These are phyloP conservation scores for Periophthalmus modestus DNA, from an alignment of 2,113 vertebrate genomes.

Conservation along the genomic window DNA sequence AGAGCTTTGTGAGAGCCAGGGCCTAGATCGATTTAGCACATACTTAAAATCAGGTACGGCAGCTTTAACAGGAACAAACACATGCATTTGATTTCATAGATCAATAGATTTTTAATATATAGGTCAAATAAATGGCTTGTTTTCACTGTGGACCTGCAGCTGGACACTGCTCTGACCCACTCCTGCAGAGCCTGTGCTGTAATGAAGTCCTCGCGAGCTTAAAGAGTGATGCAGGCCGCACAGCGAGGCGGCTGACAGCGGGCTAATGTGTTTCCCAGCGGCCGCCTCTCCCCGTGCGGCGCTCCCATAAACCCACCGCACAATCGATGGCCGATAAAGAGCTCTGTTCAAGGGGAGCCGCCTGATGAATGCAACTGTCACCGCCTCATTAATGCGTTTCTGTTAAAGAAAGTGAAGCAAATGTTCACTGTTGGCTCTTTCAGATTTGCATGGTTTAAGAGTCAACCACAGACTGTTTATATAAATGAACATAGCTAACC, in stretches of 20 bases:
- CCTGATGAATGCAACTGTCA: slow-evolving; percentile 88
- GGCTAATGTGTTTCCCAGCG: slow-evolving; percentile 85
- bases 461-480: no score
- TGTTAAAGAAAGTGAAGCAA: slow-evolving; percentile 75
- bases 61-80: slow-evolving; percentile 10
- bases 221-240: slow-evolving; percentile 87
- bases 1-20: no score
- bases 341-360: slow-evolving; percentile 80
- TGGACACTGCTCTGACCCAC: slow-evolving; percentile 38
- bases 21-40: no score
- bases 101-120: background rate
- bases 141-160: slow-evolving; percentile 26
- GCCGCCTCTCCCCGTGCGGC: slow-evolving; percentile 78
- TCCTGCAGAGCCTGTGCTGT: slow-evolving; percentile 69
- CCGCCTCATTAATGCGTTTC: slow-evolving; percentile 78
- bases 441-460: no score
- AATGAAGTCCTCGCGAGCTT: slow-evolving; percentile 92
- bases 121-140: no score
- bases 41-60: no score
- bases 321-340: slow-evolving; percentile 85
- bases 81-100: background rate
- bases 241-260: slow-evolving; percentile 83
- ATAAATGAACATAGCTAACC: no score
- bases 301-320: slow-evolving; percentile 79
- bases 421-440: slow-evolving; percentile 60